Evolutionary conservation across 2,888 invertebrate genomes (phyloP), one percentile per base, ranked within the genome.

Genomic region (Notocelia uddmanniana): DNA sequence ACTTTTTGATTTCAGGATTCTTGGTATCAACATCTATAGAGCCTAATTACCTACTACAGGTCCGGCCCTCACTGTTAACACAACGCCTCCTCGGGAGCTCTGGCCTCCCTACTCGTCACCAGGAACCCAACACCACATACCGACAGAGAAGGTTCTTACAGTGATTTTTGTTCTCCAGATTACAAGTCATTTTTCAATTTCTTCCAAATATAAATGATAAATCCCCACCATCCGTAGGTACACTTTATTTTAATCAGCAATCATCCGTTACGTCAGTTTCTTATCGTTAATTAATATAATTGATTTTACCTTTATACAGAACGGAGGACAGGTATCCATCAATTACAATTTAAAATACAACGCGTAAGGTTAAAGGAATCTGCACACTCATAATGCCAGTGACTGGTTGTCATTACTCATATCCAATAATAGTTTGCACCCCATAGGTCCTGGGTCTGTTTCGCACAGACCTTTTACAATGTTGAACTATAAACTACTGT

Each of bases 351-450:
- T 72, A 50, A 72, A 72, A 68, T 68, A 79, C 81, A 81, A 83
- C 81, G 79, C 76, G 78, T 76, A 73, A 84, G 90, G 87, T 87
- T 84, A 87, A 83, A 88, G 85, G 90, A 92, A 89, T 91, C 88
- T 89, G 92, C 92, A 88, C 82, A 88, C 88, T 92, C 91, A 92
- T 88, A 89, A 89, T 88, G 86, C 89, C 87, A 87, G 85, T 85
- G 88, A 88, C 87, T 90, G 84, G 79, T 77, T 77, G 86, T 86
- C 90, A 92, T 93, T 90, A 92, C 83, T 93, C 91, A 92, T 89
- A 88, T 91, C 90, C 87, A 89, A 90, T 89, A 91, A 90, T 90
- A 91, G 88, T 92, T 92, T 91, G 89, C 92, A 91, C 92, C 91
- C 91, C 85, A 91, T 91, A 87, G 89, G 87, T 83, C 77, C 80